Evolutionary conservation across 2,888 invertebrate species (phyloP).

Genomic region (Argyresthia goedartella): DNA sequence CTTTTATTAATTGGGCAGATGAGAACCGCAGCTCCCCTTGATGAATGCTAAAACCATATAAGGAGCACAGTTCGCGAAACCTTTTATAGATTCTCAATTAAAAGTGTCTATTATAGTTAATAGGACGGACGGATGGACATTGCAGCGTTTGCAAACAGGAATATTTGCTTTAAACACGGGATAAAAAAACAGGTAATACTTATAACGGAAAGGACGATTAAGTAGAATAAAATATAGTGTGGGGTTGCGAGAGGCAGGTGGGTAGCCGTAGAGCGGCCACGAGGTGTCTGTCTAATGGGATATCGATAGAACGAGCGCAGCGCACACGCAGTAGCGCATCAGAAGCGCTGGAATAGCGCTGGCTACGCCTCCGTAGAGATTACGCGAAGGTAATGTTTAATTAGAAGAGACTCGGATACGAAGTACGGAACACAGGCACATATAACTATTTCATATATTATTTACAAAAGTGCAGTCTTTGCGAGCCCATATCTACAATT

Average conservation of each 20-base stretch:
- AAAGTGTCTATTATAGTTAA: conserved; percentile 69
- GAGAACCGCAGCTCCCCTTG: conserved; percentile 62
- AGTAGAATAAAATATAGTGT: conserved; percentile 69
- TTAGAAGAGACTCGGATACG: too few species aligned
- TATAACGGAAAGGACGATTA: conserved; percentile 70
- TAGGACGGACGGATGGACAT: conserved; percentile 52
- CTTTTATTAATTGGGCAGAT: conserved; percentile 72
- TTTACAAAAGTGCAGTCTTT: too few species aligned
- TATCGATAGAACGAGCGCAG: too few species aligned
- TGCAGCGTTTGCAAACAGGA: conserved; percentile 56
- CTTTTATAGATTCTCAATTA: conserved; percentile 71
- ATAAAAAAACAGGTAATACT: conserved; percentile 65
- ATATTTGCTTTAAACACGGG: conserved; percentile 64
- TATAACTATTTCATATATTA: too few species aligned
- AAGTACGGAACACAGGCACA: too few species aligned
- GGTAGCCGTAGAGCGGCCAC: conserved; percentile 37
- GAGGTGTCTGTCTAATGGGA: too few species aligned
- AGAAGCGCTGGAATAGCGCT: too few species aligned
- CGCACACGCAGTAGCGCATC: too few species aligned
- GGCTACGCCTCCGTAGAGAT: too few species aligned
- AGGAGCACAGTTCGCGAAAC: conserved; percentile 61
- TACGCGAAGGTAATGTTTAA: too few species aligned
- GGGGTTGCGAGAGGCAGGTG: conserved; percentile 69
- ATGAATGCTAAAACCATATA: conserved; percentile 65
- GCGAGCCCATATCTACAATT: too few species aligned